Base-by-base conservation (phyloP, 2,888 invertebrate species). In the Beris morrisii region DNA sequence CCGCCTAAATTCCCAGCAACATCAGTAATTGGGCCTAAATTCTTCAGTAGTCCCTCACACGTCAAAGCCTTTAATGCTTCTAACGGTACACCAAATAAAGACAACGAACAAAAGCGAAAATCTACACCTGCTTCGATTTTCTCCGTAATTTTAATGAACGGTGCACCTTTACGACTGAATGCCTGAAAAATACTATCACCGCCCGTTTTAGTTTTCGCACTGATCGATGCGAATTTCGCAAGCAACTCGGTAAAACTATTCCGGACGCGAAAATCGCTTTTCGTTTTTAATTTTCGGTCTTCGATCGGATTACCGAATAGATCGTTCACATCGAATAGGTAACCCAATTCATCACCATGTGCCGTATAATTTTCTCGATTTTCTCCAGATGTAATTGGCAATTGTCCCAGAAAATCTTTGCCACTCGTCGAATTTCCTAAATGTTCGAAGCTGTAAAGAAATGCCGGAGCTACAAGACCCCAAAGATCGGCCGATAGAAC, bases 371-470 rank as follows among this genome's bases (percentile, higher is more conserved):
- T 73, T 11, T 72, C 66, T 38, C 81, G 77, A 73, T 86, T 84
- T 15, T 69, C 61, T 31, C 71, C 70, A 12, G 74, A 68, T 54
- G 88, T 85, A 43, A 91, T 79, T 1, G 88, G 86, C 9, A 88
- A 77, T 3, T 88, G 89, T 6, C 82, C 83, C n/a, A 91, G 77
- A 73, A 91, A 90, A 69, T 84, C 81, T 9, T 83, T 82, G 3
- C 88, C 89, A 67, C 84, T 85, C 9, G 83, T 82, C n/a, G 59
- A 48, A 70, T 86, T 86, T 1, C 89, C 87, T 7, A 82, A 79
- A 72, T 91, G 87, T 72, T 92, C 91, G 75, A 92, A 92, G 74
- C 88, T 87, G 77, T 91, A 92, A 63, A 92, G 82, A 75, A 83
- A 91, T 0, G 90, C 85, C 0, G 87, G 84, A 0, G 86, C 85